Evolutionary conservation across 2,888 invertebrate species (phyloP).

Genomic region (Timandra comae): DNA sequence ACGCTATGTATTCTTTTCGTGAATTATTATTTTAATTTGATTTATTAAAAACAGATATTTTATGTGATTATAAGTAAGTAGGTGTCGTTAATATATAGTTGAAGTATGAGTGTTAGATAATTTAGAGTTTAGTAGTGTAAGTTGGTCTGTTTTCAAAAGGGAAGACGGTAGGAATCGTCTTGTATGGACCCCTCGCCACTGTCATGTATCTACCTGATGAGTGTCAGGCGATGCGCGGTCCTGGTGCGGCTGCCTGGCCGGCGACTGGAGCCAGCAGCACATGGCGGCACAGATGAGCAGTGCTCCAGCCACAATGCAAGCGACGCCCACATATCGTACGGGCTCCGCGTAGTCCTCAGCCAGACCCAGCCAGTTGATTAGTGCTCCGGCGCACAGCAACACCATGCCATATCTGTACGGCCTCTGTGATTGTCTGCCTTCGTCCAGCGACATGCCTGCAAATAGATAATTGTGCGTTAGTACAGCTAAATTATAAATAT

Average conservation of each 20-base stretch:
- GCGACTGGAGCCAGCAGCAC: constrained; percentile 83
- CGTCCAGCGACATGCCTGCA: constrained; percentile 81
- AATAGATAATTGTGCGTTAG: no score
- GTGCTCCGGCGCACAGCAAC: constrained; percentile 81
- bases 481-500: no score
- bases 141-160: no score
- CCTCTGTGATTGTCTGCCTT: constrained; percentile 80
- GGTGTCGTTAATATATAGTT: no score
- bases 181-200: no score
- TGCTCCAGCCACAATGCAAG: constrained; percentile 84
- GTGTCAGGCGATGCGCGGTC: constrained; percentile 65
- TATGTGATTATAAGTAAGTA: no score
- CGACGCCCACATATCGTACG: constrained; percentile 83
- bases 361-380: constrained; percentile 85
- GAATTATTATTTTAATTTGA: no score
- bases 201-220: constrained; percentile 64
- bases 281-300: constrained; percentile 84
- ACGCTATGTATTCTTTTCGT: no score
- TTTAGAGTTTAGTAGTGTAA: no score
- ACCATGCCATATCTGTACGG: constrained; percentile 86
- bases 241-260: constrained; percentile 61
- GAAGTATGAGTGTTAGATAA: no score
- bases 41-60: no score
- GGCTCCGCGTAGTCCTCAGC: constrained; percentile 85
- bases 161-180: no score